Evolutionary conservation across 2,888 invertebrate genomes (phyloP).

Genomic region (Drosophila pseudotalamancana): DNA sequence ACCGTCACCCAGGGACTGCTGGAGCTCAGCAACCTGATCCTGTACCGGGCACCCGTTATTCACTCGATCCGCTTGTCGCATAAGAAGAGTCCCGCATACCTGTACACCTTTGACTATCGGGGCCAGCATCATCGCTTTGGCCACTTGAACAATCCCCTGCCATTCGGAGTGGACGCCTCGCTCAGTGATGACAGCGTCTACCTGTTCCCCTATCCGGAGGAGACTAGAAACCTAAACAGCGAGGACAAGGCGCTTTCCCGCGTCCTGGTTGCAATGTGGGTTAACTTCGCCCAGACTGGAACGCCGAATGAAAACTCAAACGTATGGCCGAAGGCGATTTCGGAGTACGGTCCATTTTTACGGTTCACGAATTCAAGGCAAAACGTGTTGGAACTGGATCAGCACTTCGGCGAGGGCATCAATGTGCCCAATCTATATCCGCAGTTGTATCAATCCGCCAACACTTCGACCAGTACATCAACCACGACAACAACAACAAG

Average conservation of each 20-base stretch:
- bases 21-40: slow-evolving; percentile 80
- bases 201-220: slow-evolving; percentile 85
- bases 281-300: slow-evolving; percentile 80
- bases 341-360: slow-evolving; percentile 82
- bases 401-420: slow-evolving; percentile 82
- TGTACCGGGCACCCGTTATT: slow-evolving; percentile 81
- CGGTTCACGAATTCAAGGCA: slow-evolving; percentile 76
- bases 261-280: slow-evolving; percentile 84
- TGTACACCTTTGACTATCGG: slow-evolving; percentile 85
- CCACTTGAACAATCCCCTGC: slow-evolving; percentile 77
- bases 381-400: slow-evolving; percentile 70
- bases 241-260: slow-evolving; percentile 83
- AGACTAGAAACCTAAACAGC: slow-evolving; percentile 79
- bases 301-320: slow-evolving; percentile 66
- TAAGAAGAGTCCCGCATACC: slow-evolving; percentile 81
- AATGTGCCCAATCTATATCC: slow-evolving; percentile 73
- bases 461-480: neutral
- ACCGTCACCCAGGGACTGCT: slow-evolving; percentile 73
- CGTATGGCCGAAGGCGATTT: slow-evolving; percentile 77
- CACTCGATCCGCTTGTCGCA: slow-evolving; percentile 75
- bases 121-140: slow-evolving; percentile 84
- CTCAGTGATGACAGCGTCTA: slow-evolving; percentile 87
- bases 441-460: slow-evolving; percentile 44
- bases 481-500: slow-evolving; percentile 29
- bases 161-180: slow-evolving; percentile 85